Evolutionary conservation across 2,113 vertebrate species (phyloP).

Genomic region (Semnornis frantzii): DNA sequence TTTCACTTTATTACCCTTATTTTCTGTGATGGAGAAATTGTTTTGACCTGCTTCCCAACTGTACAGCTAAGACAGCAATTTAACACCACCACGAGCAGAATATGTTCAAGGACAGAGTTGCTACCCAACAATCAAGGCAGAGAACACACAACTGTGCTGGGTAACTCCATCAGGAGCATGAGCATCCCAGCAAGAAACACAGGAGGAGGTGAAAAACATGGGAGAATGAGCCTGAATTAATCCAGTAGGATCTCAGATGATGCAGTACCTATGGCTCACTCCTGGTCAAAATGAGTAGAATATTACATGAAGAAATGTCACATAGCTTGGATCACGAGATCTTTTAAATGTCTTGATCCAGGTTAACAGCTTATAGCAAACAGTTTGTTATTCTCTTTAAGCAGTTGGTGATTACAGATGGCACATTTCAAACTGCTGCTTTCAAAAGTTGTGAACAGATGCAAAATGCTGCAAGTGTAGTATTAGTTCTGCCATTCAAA

Average conservation of each 20-base stretch:
- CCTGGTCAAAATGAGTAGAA: neutral
- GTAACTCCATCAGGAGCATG: neutral
- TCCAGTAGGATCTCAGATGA: neutral
- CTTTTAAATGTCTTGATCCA: slow-evolving; percentile 7
- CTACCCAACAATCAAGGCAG: neutral
- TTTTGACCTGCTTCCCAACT: neutral
- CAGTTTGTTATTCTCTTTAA: neutral
- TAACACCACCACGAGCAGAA: neutral
- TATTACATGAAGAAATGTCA: neutral
- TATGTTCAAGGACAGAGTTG: neutral
- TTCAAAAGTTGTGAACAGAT: neutral
- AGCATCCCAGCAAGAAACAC: neutral
- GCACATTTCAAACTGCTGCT: slow-evolving; percentile 11
- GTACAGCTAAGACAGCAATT: neutral
- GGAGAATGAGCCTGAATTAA: neutral
- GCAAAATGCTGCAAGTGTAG: neutral
- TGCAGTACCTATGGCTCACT: neutral
- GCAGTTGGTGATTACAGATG: slow-evolving; percentile 39
- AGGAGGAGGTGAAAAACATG: neutral
- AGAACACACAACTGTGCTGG: neutral
- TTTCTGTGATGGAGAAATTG: neutral
- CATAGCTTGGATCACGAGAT: neutral
- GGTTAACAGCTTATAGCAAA: neutral
- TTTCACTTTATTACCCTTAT: neutral
- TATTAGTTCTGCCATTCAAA: neutral